These are phyloP conservation scores for Leguminivora glycinivorella DNA, from an alignment of 1,140 invertebrate genomes.

Conservation along the genomic window DNA sequence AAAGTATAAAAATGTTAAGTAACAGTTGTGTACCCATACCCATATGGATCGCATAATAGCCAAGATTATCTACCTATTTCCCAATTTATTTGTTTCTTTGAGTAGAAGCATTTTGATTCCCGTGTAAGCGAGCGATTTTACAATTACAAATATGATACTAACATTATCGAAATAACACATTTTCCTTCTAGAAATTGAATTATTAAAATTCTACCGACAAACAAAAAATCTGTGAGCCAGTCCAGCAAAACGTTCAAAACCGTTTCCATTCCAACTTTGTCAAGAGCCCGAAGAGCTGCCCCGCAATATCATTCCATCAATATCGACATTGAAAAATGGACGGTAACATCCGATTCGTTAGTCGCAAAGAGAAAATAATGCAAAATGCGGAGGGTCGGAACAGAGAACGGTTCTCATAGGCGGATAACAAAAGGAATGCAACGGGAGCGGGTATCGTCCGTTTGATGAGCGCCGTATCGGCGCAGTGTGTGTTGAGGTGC, in stretches of 20 bases:
- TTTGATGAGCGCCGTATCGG: constrained; percentile 54
- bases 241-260: constrained; percentile 21
- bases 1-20: no score
- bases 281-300: background rate
- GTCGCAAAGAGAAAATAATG: constrained; percentile 68
- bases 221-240: constrained; percentile 29
- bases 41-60: no score
- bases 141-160: no score
- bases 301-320: constrained; percentile 38
- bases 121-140: no score
- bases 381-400: constrained; percentile 59
- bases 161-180: no score
- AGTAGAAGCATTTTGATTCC: no score
- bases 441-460: constrained; percentile 63
- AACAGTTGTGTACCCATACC: no score
- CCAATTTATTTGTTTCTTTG: no score
- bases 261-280: constrained; percentile 10
- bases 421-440: constrained; percentile 70
- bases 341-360: constrained; percentile 69
- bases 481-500: constrained; percentile 19
- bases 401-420: constrained; percentile 67
- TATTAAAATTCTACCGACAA: background rate
- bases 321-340: constrained; percentile 56
- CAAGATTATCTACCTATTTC: no score
- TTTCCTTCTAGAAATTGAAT: background rate